Evolutionary conservation across 2,888 invertebrate species (phyloP).

Genomic region (Chorisops tibialis): DNA sequence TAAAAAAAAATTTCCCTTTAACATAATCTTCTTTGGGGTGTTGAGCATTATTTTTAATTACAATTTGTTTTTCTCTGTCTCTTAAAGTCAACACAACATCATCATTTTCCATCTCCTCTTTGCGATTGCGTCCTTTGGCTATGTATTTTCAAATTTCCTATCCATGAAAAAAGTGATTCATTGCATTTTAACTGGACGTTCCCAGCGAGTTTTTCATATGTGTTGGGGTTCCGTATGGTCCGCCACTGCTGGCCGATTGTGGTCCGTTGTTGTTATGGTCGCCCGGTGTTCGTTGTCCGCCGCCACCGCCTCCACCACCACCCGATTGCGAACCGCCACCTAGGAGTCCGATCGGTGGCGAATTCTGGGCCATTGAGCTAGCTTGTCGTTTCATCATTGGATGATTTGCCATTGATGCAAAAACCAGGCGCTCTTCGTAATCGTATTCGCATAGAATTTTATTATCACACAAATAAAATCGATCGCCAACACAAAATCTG

Average conservation of each 20-base stretch:
- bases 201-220: conserved; percentile 52
- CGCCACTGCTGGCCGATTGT: conserved; percentile 47
- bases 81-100: too few species aligned
- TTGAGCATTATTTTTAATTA: too few species aligned
- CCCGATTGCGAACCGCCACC: conserved; percentile 39
- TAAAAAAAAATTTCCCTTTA: too few species aligned
- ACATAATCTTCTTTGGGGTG: too few species aligned
- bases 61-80: too few species aligned
- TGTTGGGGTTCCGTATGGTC: conserved; percentile 44
- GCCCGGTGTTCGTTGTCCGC: conserved; percentile 49
- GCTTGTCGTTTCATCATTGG: conserved; percentile 57
- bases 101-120: too few species aligned
- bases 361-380: conserved; percentile 47
- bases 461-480: conserved; percentile 95
- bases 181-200: conserved; percentile 49
- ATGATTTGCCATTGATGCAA: conserved; percentile 92
- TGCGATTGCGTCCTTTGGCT: too few species aligned
- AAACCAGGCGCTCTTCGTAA: conserved; percentile 92
- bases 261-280: conserved; percentile 49
- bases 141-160: too few species aligned
- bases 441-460: conserved; percentile 98
- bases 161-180: too few species aligned
- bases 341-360: conserved; percentile 38
- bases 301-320: conserved; percentile 34
- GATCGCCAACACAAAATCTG: conserved; percentile 97